A percentile compares a stretch with the other conserved stretches of the same genome.
Conservation (phyloP, 2,113 vertebrate genomes). For the Orthonyx spaldingii region DNA sequence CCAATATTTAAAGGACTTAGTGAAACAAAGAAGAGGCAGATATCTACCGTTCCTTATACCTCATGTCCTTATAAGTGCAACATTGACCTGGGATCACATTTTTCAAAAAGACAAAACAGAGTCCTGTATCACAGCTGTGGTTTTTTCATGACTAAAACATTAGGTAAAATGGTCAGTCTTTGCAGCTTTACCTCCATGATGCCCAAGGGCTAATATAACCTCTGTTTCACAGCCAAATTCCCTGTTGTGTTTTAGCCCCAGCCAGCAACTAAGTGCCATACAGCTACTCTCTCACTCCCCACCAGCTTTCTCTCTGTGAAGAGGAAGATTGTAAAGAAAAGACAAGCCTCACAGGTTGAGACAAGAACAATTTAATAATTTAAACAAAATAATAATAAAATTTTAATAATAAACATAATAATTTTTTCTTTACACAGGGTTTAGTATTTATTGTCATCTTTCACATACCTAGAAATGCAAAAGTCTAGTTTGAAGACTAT, state of each 20-base stretch:
- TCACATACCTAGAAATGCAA: not conserved
- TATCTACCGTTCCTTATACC: not conserved
- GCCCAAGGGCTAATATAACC: not conserved
- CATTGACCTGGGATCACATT: not conserved
- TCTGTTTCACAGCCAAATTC: not conserved
- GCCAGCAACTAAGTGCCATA: too few species aligned
- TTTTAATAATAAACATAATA: not conserved
- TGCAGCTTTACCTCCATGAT: not conserved
- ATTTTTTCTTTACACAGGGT: not conserved
- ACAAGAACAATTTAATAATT: not conserved
- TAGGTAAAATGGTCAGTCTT: not conserved
- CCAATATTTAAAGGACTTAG: not conserved
- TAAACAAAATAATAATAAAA: not conserved
- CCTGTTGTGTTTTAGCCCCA: not conserved
- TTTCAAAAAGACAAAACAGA: not conserved
- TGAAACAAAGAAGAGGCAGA: not conserved
- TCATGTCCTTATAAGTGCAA: not conserved
- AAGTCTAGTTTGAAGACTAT: not conserved
- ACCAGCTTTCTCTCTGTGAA: rapidly evolving
- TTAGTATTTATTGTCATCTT: not conserved
- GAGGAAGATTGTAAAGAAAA: not conserved
- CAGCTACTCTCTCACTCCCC: rapidly evolving
- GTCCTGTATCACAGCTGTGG: not conserved
- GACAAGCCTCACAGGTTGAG: rapidly evolving
- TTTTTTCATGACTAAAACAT: not conserved